Percentiles rank a stretch among this genome's conserved stretches.
phyloP scores from a whole-genome alignment of 2,888 invertebrate genomes.

The Euclidia mi region DNA sequence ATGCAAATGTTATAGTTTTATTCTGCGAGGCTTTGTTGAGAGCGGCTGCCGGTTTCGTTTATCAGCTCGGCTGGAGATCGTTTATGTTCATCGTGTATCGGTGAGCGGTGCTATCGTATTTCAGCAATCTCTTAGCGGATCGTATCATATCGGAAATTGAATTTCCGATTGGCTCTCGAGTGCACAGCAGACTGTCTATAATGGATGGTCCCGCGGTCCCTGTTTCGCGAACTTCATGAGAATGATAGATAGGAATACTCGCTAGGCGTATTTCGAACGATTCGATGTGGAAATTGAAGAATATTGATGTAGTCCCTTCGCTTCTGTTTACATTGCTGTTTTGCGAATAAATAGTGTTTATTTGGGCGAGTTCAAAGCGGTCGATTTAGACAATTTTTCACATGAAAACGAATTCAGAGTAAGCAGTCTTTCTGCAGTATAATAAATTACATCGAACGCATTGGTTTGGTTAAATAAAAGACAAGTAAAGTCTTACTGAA shows the following conservation, averaged over 20 bases:
- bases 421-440: not conserved
- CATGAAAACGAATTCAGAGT: conserved; percentile 9
- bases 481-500: too few relatives aligned
- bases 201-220: conserved; percentile 71
- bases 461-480: too few relatives aligned
- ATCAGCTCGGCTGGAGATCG: conserved; percentile 50
- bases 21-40: conserved; percentile 29
- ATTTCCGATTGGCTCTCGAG: conserved; percentile 83
- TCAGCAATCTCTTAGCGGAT: conserved; percentile 84
- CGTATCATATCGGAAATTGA: conserved; percentile 87
- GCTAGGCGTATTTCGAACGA: conserved; percentile 55
- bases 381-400: conserved; percentile 25
- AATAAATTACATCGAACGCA: not conserved
- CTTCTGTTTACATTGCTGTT: conserved; percentile 56
- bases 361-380: conserved; percentile 45
- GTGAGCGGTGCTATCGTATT: conserved; percentile 67
- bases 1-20: not conserved
- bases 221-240: conserved; percentile 68
- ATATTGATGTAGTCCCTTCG: conserved; percentile 64
- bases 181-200: conserved; percentile 70
- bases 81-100: conserved; percentile 59
- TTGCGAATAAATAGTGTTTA: conserved; percentile 54
- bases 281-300: conserved; percentile 64
- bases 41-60: conserved; percentile 39
- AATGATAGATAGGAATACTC: conserved; percentile 75